These are phyloP conservation scores for Carassius gibelio DNA, from an alignment of 2,113 vertebrate species.

Conservation along the genomic window DNA sequence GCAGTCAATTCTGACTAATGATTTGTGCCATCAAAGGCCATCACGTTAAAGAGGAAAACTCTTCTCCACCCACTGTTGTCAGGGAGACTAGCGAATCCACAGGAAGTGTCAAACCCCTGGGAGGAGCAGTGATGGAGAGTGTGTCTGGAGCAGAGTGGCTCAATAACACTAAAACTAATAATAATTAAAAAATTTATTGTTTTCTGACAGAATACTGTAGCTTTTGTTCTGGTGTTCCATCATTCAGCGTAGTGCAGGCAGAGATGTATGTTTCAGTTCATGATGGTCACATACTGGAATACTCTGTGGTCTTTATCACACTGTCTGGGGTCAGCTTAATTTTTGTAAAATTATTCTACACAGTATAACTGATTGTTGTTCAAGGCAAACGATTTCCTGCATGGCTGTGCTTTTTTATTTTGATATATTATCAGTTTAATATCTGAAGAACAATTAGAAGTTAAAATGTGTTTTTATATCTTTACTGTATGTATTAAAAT, in stretches of 20 bases:
- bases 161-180: no score
- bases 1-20: constrained; percentile 25
- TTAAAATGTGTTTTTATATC: no score
- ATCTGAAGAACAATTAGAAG: no score
- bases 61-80: constrained; percentile 1
- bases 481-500: no score
- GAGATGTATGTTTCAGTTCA: not conserved
- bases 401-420: no score
- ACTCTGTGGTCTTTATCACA: not conserved
- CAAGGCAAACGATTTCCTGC: no score
- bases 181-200: no score
- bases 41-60: not conserved
- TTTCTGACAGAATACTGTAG: not conserved
- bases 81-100: constrained; percentile 20
- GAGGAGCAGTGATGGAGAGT: not conserved
- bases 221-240: not conserved
- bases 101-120: not conserved
- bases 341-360: no score
- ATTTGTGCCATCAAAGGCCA: constrained; percentile 10
- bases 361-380: no score
- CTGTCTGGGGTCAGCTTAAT: no score
- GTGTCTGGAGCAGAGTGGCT: not conserved
- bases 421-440: no score
- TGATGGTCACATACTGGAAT: not conserved
- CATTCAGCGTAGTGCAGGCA: not conserved